Evolutionary conservation across 2,113 vertebrate species (phyloP).

Genomic region (Euleptes europaea): DNA sequence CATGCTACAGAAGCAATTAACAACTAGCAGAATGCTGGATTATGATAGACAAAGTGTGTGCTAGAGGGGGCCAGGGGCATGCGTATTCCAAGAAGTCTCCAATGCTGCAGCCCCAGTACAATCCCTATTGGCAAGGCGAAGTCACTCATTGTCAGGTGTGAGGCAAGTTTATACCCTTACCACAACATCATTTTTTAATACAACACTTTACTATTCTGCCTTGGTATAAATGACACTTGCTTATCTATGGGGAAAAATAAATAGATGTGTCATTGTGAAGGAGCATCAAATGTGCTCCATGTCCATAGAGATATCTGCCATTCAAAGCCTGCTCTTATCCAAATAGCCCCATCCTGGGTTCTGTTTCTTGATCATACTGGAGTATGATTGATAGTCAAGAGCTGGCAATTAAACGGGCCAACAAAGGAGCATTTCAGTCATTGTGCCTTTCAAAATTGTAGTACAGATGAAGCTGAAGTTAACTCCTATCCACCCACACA

Average conservation of each 20-base stretch:
- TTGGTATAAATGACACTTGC: no score
- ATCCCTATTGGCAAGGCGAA: not conserved
- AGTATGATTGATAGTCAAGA: not conserved
- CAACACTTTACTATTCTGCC: not conserved
- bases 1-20: not conserved
- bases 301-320: not conserved
- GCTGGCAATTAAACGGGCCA: not conserved
- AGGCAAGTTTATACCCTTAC: not conserved
- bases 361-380: not conserved
- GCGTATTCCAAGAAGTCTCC: not conserved
- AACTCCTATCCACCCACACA: not conserved
- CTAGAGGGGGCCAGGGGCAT: not conserved
- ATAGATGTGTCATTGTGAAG: not conserved
- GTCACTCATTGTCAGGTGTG: not conserved
- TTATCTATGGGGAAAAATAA: not conserved
- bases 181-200: not conserved
- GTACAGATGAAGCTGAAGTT: not conserved
- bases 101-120: no score
- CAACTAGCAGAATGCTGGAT: not conserved
- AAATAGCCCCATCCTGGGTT: not conserved
- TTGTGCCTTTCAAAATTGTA: not conserved
- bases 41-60: not conserved
- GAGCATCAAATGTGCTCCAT: not conserved
- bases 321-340: not conserved
- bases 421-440: not conserved